These are phyloP conservation scores for Rattus rattus DNA, from an alignment of 2,113 vertebrate species.

Conservation along the genomic window DNA sequence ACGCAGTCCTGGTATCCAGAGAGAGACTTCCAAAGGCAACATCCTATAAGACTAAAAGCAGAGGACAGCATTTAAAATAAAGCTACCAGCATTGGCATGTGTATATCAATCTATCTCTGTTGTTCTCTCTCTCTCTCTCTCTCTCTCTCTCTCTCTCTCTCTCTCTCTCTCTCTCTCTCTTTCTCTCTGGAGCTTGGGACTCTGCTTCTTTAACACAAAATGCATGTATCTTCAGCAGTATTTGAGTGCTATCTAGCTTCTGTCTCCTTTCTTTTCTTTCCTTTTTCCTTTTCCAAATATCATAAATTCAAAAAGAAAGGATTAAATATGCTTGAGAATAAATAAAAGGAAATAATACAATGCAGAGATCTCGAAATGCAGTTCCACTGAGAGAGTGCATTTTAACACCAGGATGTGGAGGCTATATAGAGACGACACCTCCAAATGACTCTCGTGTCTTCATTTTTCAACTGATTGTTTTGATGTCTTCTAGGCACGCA, in stretches of 20 bases:
- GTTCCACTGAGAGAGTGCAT: neutral
- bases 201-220: neutral
- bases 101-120: neutral
- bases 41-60: neutral
- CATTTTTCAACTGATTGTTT: neutral
- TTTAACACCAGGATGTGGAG: neutral
- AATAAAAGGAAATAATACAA: constrained; percentile 66
- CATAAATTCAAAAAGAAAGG: constrained; percentile 54
- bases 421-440: neutral
- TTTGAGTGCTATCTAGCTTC: neutral
- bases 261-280: neutral
- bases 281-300: neutral
- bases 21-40: neutral
- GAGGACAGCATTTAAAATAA: neutral
- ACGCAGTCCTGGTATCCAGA: neutral
- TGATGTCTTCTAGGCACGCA: neutral
- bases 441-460: neutral
- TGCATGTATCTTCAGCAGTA: neutral
- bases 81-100: neutral
- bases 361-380: constrained; percentile 22
- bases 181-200: neutral
- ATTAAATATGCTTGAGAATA: neutral
- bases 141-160: no score
- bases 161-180: no score
- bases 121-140: no score